phyloP scores from a whole-genome alignment of 2,113 vertebrate species.

The Haemorhous mexicanus region DNA sequence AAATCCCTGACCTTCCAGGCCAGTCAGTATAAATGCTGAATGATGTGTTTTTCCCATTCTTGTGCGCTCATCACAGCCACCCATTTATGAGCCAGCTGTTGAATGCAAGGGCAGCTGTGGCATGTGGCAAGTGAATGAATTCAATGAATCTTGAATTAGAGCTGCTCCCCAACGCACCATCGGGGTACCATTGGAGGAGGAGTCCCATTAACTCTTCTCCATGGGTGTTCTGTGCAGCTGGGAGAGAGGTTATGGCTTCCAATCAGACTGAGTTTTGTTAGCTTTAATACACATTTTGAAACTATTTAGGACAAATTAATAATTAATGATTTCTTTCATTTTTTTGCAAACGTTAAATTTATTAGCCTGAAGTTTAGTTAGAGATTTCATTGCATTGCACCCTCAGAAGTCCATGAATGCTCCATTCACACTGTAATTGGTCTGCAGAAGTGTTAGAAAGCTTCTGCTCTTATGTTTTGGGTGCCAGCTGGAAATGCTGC shows the following conservation, averaged over 20 bases:
- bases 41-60: slow-evolving; percentile 54
- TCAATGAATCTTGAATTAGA: too few relatives aligned
- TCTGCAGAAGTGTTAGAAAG: not conserved
- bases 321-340: not conserved
- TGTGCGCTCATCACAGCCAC: slow-evolving; percentile 30
- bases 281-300: not conserved
- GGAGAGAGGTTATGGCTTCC: not conserved
- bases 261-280: slow-evolving; percentile 3
- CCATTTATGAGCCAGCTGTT: slow-evolving; percentile 75
- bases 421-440: not conserved
- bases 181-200: slow-evolving; percentile 31
- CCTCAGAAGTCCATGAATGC: not conserved
- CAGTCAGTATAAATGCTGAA: slow-evolving; percentile 46
- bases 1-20: slow-evolving; percentile 12
- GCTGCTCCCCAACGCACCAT: not conserved
- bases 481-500: slow-evolving; percentile 8
- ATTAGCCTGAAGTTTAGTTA: not conserved
- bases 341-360: not conserved
- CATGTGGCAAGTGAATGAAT: slow-evolving; percentile 50
- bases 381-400: not conserved
- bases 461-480: slow-evolving; percentile 4
- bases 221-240: slow-evolving; percentile 36
- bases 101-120: slow-evolving; percentile 66
- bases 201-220: slow-evolving; percentile 33
- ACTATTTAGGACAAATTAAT: not conserved